Evolutionary conservation across 2,797 vertebrate species (phyloP).

Genomic region (Ptychadena robeensis): DNA sequence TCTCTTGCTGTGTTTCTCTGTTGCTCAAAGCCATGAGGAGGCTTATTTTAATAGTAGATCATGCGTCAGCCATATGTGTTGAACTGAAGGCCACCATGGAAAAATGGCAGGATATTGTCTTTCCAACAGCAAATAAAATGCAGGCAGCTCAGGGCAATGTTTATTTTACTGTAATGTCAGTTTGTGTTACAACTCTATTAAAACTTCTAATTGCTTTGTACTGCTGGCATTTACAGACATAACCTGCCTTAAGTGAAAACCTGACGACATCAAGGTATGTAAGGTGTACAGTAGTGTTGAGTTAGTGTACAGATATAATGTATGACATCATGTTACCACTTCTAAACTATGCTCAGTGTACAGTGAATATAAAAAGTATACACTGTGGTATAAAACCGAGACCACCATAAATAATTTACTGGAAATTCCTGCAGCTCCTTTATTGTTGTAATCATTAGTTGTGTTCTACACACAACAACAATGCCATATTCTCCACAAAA

Average conservation of each 20-base stretch:
- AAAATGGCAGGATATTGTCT: constrained; percentile 85
- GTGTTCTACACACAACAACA: too few relatives aligned
- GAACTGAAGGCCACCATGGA: constrained; percentile 82
- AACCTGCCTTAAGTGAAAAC: constrained; percentile 82
- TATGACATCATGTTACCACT: constrained; percentile 76
- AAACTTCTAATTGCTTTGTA: constrained; percentile 83
- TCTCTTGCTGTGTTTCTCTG: constrained; percentile 73
- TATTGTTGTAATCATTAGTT: too few relatives aligned
- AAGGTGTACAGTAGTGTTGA: constrained; percentile 75
- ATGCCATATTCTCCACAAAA: too few relatives aligned
- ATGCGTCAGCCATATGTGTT: constrained; percentile 78
- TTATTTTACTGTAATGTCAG: constrained; percentile 83
- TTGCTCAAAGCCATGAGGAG: constrained; percentile 77
- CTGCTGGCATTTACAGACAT: constrained; percentile 84
- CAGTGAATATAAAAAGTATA: too few relatives aligned
- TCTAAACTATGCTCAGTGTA: background rate
- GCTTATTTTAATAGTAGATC: constrained; percentile 80
- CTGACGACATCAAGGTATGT: constrained; percentile 79
- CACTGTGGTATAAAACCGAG: too few relatives aligned
- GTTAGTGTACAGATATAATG: constrained; percentile 75
- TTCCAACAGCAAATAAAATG: constrained; percentile 84
- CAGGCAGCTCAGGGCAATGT: constrained; percentile 80
- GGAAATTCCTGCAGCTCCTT: too few relatives aligned
- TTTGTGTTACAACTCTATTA: constrained; percentile 84
- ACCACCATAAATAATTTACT: too few relatives aligned